Evolutionary conservation across 1,140 invertebrate species (phyloP).

Genomic region (Solenopsis invicta): DNA sequence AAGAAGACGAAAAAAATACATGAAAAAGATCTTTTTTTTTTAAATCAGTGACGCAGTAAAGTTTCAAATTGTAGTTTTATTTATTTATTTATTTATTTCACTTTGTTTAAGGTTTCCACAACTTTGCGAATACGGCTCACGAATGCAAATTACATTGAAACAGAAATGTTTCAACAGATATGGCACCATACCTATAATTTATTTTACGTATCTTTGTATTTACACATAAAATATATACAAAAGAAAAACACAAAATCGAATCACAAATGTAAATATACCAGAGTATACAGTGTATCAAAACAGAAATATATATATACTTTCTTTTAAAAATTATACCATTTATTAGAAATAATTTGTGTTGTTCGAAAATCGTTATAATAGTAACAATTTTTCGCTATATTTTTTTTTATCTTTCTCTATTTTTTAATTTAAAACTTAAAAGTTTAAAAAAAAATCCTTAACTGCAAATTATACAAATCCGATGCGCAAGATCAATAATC

Average conservation of each 20-base stretch:
- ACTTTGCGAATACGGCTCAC: not conserved
- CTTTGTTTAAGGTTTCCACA: conserved; percentile 25
- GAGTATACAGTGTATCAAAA: not conserved
- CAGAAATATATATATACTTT: not conserved
- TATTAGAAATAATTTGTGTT: conserved; percentile 36
- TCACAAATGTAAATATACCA: not conserved
- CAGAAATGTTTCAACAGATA: conserved; percentile 1
- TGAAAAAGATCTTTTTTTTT: not conserved
- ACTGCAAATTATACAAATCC: conserved; percentile 11
- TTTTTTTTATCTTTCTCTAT: not conserved
- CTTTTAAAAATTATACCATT: conserved; percentile 16
- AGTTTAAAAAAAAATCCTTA: conserved; percentile 31
- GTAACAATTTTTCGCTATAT: not conserved
- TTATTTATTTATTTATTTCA: not conserved
- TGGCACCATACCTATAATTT: conserved; percentile 42
- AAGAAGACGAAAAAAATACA: not conserved
- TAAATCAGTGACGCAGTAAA: not conserved
- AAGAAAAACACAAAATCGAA: not conserved
- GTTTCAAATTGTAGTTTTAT: not conserved
- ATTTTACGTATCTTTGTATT: not conserved
- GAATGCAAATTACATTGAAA: conserved; percentile 29
- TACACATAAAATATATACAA: conserved; percentile 9
- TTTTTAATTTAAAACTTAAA: not conserved
- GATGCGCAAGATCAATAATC: not conserved
- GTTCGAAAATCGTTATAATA: not conserved